Conservation (phyloP, 2,888 invertebrate genomes). For the Petrophora chlorosata region DNA sequence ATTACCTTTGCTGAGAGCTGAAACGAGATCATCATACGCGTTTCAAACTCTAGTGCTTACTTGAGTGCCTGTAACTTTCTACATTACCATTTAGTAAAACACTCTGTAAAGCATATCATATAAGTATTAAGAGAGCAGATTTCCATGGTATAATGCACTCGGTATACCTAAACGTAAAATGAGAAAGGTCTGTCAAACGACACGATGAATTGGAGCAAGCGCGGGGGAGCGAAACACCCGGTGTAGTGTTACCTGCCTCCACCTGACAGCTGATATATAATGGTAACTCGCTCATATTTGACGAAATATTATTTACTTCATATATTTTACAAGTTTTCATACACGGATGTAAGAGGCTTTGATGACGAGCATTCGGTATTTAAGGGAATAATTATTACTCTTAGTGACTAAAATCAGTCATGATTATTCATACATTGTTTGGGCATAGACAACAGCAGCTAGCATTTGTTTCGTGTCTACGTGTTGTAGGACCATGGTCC, state of each 20-base stretch:
- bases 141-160: constrained; percentile 41
- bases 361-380: not conserved
- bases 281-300: constrained; percentile 60
- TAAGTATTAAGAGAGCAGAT: constrained; percentile 31
- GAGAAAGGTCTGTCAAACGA: constrained; percentile 80
- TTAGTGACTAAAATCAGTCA: not conserved
- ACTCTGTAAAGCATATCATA: constrained; percentile 29
- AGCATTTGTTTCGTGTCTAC: too few species aligned
- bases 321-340: constrained; percentile 38
- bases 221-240: constrained; percentile 74
- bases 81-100: constrained; percentile 38
- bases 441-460: too few species aligned
- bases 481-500: too few species aligned
- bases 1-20: constrained; percentile 46
- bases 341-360: not conserved
- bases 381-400: not conserved
- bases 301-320: constrained; percentile 64
- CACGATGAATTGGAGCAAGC: constrained; percentile 75
- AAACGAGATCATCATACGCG: constrained; percentile 45
- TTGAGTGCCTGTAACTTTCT: constrained; percentile 47
- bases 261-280: constrained; percentile 77
- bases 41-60: constrained; percentile 43
- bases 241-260: constrained; percentile 61
- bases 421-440: too few species aligned
- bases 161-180: constrained; percentile 61